A percentile compares a stretch with the other conserved stretches of the same genome.
Conservation (phyloP, 2,113 vertebrate genomes). For the Paratilapia polleni region DNA sequence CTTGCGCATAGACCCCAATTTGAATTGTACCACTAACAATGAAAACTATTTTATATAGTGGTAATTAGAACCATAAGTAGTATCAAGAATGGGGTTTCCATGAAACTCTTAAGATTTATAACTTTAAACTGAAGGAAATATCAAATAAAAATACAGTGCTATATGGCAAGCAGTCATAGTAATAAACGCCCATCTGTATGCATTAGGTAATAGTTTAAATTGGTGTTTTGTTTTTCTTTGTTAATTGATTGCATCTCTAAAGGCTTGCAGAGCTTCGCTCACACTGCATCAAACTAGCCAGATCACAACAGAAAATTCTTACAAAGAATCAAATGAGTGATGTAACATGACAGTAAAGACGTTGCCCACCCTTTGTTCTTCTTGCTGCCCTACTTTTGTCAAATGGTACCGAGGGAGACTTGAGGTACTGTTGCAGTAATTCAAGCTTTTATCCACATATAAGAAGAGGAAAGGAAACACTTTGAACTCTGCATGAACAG, state of each 20-base stretch:
- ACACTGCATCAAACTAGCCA: conserved; percentile 53
- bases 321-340: conserved; percentile 40
- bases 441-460: conserved; percentile 62
- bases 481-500: conserved; percentile 68
- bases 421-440: conserved; percentile 52
- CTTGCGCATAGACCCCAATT: too few species aligned
- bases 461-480: conserved; percentile 47
- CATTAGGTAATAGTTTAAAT: conserved; percentile 1
- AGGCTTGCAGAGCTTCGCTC: conserved; percentile 17
- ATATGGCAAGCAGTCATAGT: not conserved
- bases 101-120: too few species aligned
- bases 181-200: not conserved
- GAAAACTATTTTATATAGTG: too few species aligned
- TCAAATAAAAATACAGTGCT: not conserved
- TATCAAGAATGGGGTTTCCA: too few species aligned
- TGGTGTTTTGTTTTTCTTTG: conserved; percentile 23
- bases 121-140: too few species aligned
- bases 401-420: conserved; percentile 54
- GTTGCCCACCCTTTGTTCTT: conserved; percentile 60
- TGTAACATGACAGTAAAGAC: conserved; percentile 60
- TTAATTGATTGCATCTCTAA: conserved; percentile 55
- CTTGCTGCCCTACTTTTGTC: conserved; percentile 65
- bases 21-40: too few species aligned
- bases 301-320: conserved; percentile 44
- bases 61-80: too few species aligned